A percentile compares a stretch with the other conserved stretches of the same genome.
Conservation (phyloP, 2,113 vertebrate genomes). For the Paedocypris sp. region DNA sequence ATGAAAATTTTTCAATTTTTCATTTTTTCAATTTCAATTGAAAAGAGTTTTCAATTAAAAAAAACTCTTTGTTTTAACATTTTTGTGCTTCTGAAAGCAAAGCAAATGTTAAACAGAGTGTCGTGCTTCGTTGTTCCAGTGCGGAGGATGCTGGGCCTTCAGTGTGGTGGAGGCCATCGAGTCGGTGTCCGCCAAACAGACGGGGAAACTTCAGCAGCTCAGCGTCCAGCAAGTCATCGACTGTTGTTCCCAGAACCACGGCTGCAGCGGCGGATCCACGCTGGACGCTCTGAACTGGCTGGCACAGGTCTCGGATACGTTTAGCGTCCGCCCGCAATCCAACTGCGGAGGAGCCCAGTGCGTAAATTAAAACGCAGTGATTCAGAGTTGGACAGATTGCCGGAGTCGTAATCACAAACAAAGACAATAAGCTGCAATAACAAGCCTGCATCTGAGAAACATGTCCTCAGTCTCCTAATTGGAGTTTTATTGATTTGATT, state of each 20-base stretch:
- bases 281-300: conserved; percentile 70
- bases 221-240: conserved; percentile 89
- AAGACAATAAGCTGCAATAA: too few relatives aligned
- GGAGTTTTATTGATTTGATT: too few relatives aligned
- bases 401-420: too few relatives aligned
- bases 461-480: too few relatives aligned
- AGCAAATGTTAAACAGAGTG: too few relatives aligned
- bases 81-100: too few relatives aligned
- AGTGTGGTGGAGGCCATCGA: conserved; percentile 75
- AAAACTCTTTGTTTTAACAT: too few relatives aligned
- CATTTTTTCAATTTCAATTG: too few relatives aligned
- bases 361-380: neutral
- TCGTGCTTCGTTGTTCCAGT: conserved; percentile 54
- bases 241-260: conserved; percentile 69
- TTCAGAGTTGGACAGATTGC: too few relatives aligned
- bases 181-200: conserved; percentile 63
- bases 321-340: neutral
- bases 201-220: conserved; percentile 59
- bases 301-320: conserved; percentile 61
- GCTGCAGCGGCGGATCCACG: conserved; percentile 75
- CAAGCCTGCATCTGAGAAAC: too few relatives aligned
- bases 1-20: too few relatives aligned
- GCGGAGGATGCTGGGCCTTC: conserved; percentile 91
- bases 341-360: neutral
- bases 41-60: too few relatives aligned